Evolutionary conservation across 2,797 vertebrate genomes (phyloP).

Genomic region (Enteromius thamalakanensis): DNA sequence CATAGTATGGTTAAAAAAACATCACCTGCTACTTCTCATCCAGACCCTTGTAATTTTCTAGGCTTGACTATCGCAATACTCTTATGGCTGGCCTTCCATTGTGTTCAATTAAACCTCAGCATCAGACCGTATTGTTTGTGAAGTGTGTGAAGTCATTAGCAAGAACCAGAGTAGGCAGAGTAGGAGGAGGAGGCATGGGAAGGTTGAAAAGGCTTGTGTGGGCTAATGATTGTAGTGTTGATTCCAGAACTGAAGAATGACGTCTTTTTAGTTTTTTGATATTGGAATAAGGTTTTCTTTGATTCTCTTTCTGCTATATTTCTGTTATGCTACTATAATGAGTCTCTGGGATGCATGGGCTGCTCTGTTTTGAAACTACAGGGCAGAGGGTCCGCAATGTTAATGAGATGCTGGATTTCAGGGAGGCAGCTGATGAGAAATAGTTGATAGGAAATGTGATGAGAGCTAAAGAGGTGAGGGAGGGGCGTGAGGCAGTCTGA

Average conservation of each 20-base stretch:
- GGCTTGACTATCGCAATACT: no score
- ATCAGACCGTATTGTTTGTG: not conserved
- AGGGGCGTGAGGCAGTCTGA: not conserved
- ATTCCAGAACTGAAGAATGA: not conserved
- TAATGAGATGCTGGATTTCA: not conserved
- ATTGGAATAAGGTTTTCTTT: not conserved
- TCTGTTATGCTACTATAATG: not conserved
- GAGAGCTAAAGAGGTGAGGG: not conserved
- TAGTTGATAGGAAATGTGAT: not conserved
- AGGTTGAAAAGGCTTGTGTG: not conserved
- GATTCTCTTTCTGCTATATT: not conserved
- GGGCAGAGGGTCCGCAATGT: not conserved
- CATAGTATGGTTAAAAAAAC: not conserved
- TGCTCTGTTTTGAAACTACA: constrained; percentile 6
- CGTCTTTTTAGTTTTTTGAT: not conserved
- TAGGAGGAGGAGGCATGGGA: constrained; percentile 19
- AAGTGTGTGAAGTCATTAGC: not conserved
- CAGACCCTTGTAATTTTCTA: no score
- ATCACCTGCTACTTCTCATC: no score
- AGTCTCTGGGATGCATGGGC: not conserved
- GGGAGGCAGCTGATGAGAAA: not conserved
- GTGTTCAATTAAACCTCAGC: no score
- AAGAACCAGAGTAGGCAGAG: constrained; percentile 9
- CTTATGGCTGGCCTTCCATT: no score
- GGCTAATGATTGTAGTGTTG: not conserved